phyloP scores from a whole-genome alignment of 1,140 invertebrate species.

The Palaemon carinicauda region DNA sequence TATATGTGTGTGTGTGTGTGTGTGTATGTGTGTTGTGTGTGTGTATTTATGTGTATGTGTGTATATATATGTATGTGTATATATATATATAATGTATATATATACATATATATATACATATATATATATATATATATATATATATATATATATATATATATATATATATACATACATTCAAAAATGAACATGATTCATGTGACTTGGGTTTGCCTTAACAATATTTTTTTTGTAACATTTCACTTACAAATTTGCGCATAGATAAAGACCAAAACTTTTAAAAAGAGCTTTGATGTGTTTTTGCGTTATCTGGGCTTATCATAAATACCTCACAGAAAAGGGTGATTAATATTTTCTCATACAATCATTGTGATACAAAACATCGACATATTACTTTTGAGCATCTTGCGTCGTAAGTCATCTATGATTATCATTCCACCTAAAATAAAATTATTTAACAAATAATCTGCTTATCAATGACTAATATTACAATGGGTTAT shows the following conservation, averaged over 20 bases:
- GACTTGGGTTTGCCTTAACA: background rate
- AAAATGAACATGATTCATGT: too few relatives aligned
- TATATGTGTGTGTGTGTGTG: background rate
- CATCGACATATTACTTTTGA: too few relatives aligned
- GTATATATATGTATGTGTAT: background rate
- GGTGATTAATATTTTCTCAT: too few relatives aligned
- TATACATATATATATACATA: background rate
- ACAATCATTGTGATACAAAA: too few relatives aligned
- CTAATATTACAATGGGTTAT: too few relatives aligned
- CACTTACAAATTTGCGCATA: background rate
- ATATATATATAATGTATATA: background rate
- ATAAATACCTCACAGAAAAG: too few relatives aligned
- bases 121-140: background rate
- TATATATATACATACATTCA: background rate
- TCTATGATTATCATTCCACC: too few relatives aligned
- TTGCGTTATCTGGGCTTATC: too few relatives aligned
- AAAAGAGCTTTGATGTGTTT: background rate
- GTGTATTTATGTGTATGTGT: background rate
- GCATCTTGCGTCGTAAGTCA: too few relatives aligned
- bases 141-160: constrained; percentile 2
- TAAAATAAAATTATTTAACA: too few relatives aligned
- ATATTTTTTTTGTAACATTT: too few relatives aligned
- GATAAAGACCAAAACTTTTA: background rate
- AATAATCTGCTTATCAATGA: too few relatives aligned
- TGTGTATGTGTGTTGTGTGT: background rate